Percentiles rank a stretch among this genome's conserved stretches.
These are phyloP conservation scores for Hippocampus zosterae DNA, from an alignment of 2,113 vertebrate genomes.

Conservation along the genomic window DNA sequence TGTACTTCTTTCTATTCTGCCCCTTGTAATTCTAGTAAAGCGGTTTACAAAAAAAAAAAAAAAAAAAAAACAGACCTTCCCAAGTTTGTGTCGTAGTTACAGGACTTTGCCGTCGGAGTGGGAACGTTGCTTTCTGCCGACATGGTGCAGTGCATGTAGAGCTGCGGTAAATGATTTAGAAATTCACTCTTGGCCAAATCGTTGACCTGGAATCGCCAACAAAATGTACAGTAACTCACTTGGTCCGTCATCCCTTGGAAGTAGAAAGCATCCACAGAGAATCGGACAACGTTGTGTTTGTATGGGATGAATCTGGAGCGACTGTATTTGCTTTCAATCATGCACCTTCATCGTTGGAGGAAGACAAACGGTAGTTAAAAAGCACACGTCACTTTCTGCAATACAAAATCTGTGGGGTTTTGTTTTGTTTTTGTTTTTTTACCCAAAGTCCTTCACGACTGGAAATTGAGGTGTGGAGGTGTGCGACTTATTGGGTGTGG, in stretches of 20 bases:
- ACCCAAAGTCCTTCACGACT: constrained; percentile 69
- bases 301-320: constrained; percentile 60
- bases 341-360: constrained; percentile 50
- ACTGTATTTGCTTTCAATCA: constrained; percentile 53
- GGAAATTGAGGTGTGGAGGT: constrained; percentile 43
- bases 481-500: constrained; percentile 43
- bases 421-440: background rate
- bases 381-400: background rate
- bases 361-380: background rate
- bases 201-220: background rate
- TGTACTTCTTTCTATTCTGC: no score
- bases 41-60: background rate
- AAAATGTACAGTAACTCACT: constrained; percentile 35
- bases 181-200: background rate
- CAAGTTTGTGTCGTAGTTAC: constrained; percentile 55
- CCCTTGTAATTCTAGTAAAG: background rate
- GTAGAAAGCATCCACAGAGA: constrained; percentile 65
- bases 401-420: background rate
- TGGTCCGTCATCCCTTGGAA: constrained; percentile 48
- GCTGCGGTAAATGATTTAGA: constrained; percentile 23
- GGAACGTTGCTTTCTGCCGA: constrained; percentile 29
- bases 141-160: constrained; percentile 71
- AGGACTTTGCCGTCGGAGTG: constrained; percentile 60
- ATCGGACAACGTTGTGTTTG: constrained; percentile 52
- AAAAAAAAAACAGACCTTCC: constrained; percentile 28